These are phyloP conservation scores for Enteromius viviparus DNA, from an alignment of 2,797 vertebrate genomes.

Conservation along the genomic window DNA sequence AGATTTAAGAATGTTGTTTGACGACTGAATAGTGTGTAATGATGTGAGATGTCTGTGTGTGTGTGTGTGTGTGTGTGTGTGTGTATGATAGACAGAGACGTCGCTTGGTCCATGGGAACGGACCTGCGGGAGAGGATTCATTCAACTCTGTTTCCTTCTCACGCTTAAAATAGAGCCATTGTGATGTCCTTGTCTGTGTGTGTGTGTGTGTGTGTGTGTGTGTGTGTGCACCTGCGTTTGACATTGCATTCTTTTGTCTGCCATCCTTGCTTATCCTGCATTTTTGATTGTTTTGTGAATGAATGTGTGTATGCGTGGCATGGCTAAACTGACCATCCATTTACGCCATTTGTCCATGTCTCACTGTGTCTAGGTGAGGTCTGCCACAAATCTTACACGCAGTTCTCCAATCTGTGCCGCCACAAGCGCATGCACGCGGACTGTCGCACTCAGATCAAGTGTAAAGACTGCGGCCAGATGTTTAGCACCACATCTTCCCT, in stretches of 20 bases:
- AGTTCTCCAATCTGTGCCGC: constrained; percentile 99
- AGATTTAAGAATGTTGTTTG: constrained; percentile 35
- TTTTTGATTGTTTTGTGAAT: constrained; percentile 40
- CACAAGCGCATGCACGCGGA: constrained; percentile 99
- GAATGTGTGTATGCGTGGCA: constrained; percentile 33
- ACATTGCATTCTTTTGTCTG: constrained; percentile 65
- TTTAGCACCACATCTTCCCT: constrained; percentile 99
- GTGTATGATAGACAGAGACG: constrained; percentile 44
- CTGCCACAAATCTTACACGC: constrained; percentile 99
- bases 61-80: constrained; percentile 32
- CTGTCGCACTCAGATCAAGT: constrained; percentile 99
- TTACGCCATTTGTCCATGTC: constrained; percentile 35
- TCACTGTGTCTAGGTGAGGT: constrained; percentile 88
- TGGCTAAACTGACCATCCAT: not conserved
- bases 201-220: constrained; percentile 52
- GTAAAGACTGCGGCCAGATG: constrained; percentile 99
- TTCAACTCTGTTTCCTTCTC: constrained; percentile 98
- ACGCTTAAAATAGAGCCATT: constrained; percentile 99
- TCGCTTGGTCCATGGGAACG: constrained; percentile 97
- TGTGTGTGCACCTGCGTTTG: constrained; percentile 68
- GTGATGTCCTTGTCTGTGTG: constrained; percentile 84
- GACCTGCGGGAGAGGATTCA: constrained; percentile 99
- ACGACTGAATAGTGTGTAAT: constrained; percentile 1
- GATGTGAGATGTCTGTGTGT: constrained; percentile 24
- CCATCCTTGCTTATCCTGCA: constrained; percentile 36